Evolutionary conservation across 1,140 invertebrate genomes (phyloP), one percentile per base, ranked within the genome.

Genomic region (Drosophila sulfurigaster): DNA sequence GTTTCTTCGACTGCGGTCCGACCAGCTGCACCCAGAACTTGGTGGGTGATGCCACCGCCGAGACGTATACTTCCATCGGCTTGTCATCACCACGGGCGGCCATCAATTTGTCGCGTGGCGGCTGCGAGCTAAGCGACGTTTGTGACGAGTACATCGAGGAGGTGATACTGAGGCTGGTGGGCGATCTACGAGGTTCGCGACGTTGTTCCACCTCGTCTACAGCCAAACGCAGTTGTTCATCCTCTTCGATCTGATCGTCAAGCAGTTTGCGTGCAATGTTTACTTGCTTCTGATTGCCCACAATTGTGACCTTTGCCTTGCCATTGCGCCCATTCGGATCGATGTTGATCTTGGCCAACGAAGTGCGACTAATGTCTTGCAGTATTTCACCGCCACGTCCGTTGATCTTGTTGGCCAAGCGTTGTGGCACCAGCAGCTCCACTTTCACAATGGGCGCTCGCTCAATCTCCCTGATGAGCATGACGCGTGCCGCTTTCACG

Each of bases 11-110:
- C 81, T 95, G 95, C 1, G 95, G 93, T 0, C 95, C 95, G 35
- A 96, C 93, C 48, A 97, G 94, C 93, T 98, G 97, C 13, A 98
- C 93, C 96, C 97, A 98, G 92, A 98, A 98, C 25, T 95, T 94
- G 1, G 94, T 95, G 10, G 97, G 96, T n/a, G 94, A 95, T 15
- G 95, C 95, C 59, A 97, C 94, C 0, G 96, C 96, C 1, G 96
- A 97, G 1, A 98, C 96, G 93, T 95, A 97, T 5, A 98, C 96
- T 91, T 97, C 95, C 79, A 97, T 94, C 20, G 94, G 94, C 5
- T 94, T 94, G 66, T 95, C 94, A 43, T 93, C 90, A 2, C 82
- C 71, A 6, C 78, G 79, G 6, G 92, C 79, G 52, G 87, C 92
- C 86, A 83, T 87, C 20, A 82, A 76, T 72, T 92, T 93, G 56